Evolutionary conservation across 1,140 invertebrate species (phyloP), one percentile per base, ranked within the genome.

Genomic region (Panagrolaimus sp.): DNA sequence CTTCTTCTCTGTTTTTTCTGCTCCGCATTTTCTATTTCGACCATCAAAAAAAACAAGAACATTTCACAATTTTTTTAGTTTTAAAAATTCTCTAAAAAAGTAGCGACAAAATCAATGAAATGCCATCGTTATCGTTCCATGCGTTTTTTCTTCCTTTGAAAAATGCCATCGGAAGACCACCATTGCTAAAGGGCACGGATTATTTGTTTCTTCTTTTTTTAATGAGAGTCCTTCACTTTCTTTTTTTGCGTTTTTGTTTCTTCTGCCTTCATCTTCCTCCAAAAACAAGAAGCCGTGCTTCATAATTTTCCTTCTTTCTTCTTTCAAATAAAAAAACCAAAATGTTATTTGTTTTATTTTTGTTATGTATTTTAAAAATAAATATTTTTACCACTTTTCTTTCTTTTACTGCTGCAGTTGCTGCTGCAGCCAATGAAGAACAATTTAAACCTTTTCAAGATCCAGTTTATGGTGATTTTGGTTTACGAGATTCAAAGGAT

Each of bases 401-500:
- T 57, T 27, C 51, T 16, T n/a, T 25, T 13, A 5, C 9, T 11
- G n/a, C n/a, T n/a, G n/a, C n/a, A n/a, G n/a, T n/a, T n/a, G n/a
- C n/a, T n/a, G n/a, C 20, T 11, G 51, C 0, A 20, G n/a, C 11
- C 1, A 16, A 57, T 20, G 27, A 57, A 20, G 20, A 20, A 20
- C 20, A 57, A 57, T 57, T 25, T 57, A 20, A 27, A 1, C 51
- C 68, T 9, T 72, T 72, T 64, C 69, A 72, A 57, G 67, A 72
- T 43, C 70, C 71, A 27, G 44, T 47, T 9, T 47, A 66, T 57
- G 47, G 46, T 38, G 71, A 72, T 9, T 72, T 72, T 44, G 71
- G 71, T 20, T 71, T 72, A 4, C 46, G 74, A 11, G 57, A 72
- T 45, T 31, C 42, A 14, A 44, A 72, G 14, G 48, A 67, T 16